Conservation (phyloP, 2,113 vertebrate genomes). For the Pituophis catenifer region DNA sequence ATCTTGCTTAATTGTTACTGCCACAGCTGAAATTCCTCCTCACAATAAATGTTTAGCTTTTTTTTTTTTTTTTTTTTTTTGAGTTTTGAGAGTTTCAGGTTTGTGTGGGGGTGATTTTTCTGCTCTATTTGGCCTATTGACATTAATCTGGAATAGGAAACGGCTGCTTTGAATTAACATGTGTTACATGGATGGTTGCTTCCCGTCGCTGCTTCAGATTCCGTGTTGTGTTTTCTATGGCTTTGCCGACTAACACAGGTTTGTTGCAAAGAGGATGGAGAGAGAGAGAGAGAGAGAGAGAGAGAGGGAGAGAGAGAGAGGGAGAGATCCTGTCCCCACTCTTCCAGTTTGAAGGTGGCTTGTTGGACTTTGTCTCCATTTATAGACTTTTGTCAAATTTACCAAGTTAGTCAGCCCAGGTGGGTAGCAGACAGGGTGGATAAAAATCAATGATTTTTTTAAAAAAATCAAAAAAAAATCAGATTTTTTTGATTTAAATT, state of each 20-base stretch:
- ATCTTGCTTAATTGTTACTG: neutral
- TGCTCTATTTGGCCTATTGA: neutral
- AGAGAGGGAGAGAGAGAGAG: neutral
- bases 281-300: neutral
- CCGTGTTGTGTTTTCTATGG: neutral
- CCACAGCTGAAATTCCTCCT: neutral
- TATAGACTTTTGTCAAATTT: neutral
- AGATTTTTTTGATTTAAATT: too few species aligned
- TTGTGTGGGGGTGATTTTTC: neutral
- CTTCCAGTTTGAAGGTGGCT: neutral
- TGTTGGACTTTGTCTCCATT: neutral
- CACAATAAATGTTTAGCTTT: neutral
- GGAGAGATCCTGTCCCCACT: neutral
- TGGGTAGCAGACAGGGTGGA: neutral
- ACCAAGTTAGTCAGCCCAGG: neutral
- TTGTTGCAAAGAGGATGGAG: neutral
- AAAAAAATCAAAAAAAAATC: too few species aligned
- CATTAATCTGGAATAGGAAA: neutral
- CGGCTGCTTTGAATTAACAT: neutral
- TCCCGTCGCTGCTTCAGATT: neutral
- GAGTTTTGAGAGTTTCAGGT: neutral
- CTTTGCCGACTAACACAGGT: neutral
- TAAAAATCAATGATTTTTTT: too few species aligned
- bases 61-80: neutral
- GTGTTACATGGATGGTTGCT: neutral